A percentile compares a stretch with the other conserved stretches of the same genome.
Evolutionary conservation across 1,140 invertebrate species (phyloP).

Genomic region (Venturia canescens): DNA sequence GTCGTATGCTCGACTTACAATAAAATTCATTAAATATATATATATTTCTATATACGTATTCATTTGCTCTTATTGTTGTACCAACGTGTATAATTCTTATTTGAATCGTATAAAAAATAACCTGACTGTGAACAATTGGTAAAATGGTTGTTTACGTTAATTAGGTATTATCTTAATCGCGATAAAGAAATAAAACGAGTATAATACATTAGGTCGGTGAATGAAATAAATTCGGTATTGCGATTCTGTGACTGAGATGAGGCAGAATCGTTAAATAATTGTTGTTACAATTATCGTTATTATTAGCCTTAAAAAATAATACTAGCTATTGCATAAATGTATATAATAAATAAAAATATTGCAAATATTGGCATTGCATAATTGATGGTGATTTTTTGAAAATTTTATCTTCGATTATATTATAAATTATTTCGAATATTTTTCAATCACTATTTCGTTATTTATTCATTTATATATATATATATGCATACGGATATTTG

Average conservation of each 20-base stretch:
- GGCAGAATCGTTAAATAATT: neutral
- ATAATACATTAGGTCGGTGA: conserved; percentile 31
- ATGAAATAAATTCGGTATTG: conserved; percentile 20
- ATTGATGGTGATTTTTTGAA: too few relatives aligned
- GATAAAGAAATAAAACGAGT: conserved; percentile 17
- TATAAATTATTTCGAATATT: too few relatives aligned
- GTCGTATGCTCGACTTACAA: conserved; percentile 26
- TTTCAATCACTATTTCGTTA: too few relatives aligned
- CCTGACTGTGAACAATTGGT: conserved; percentile 31
- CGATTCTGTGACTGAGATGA: neutral
- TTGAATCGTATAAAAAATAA: conserved; percentile 45
- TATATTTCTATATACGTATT: neutral
- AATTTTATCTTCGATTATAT: too few relatives aligned
- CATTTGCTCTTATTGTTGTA: neutral
- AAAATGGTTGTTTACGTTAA: conserved; percentile 3
- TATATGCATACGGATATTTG: too few relatives aligned
- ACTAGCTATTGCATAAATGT: neutral
- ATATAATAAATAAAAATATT: conserved; percentile 24
- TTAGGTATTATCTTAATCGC: neutral
- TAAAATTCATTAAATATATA: conserved; percentile 19
- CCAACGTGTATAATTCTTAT: conserved; percentile 24
- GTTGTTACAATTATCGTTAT: neutral
- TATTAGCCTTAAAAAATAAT: neutral
- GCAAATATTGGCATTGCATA: conserved; percentile 15
- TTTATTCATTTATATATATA: conserved; percentile 19